Base-by-base conservation (phyloP, 2,797 vertebrate genomes). In the Ptychobarbus kaznakovi region DNA sequence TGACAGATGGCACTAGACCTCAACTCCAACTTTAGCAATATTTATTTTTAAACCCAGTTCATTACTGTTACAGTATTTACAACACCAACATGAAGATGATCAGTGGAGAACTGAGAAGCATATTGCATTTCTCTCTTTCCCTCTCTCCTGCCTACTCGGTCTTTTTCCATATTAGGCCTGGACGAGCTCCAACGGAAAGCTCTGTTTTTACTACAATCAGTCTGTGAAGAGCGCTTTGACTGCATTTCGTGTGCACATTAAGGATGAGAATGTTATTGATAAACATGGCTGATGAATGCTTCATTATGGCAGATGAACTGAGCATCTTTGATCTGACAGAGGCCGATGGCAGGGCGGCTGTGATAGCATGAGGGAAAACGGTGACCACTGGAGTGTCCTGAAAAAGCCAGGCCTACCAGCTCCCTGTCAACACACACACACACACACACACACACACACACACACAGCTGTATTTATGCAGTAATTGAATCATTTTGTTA, bases 401-500 rank as follows among this genome's bases (percentile, higher is more conserved):
- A 87, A 78, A 80, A 83, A 79, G 56, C 74, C 84, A 61, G 82
- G 65, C 85, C 76, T 78, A 68, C 86, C 81, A 81, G 72, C 81
- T 42, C 80, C 49, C 56, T 65, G 38, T 73, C 80, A 80, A 42
- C 75, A 77, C 56, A 82, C 83, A 82, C 49, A 83, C 68, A 81
- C 25, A 80, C 32, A 42, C 75, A 77, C 56, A 82, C 83, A 82
- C 49, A 83, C 68, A 81, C 35, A 80, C 32, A 66, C 35, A 82
- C 76, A 44, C 42, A 82, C 77, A 86, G 86, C 81, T 61, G 85
- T 82, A 87, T 89, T 89, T 88, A 88, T 85, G 84, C 87, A 90
- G 85, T 89, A 91, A 91, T 91, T 86, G 86, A 89, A 90, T 91
- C 51, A 88, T 89, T 91, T 86, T 91, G 89, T 89, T 91, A 90